A percentile compares a stretch with the other conserved stretches of the same genome.
phyloP scores from a whole-genome alignment of 2,888 invertebrate genomes.

The Cyclophora albipunctata region DNA sequence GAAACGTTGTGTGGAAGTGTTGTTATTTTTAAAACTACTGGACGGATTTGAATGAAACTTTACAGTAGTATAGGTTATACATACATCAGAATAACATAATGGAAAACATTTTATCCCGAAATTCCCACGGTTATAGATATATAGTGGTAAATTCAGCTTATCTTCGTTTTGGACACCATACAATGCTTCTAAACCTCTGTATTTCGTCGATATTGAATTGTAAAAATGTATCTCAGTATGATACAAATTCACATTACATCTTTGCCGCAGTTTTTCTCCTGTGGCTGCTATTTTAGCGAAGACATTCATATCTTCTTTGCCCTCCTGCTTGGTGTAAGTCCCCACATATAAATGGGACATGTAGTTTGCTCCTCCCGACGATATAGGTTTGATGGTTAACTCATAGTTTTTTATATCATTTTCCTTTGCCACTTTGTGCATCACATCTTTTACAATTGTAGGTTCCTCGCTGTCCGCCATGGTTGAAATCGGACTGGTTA shows the following conservation, averaged over 20 bases:
- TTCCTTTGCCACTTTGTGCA: slow-evolving; percentile 21
- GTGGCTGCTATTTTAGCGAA: slow-evolving; percentile 45
- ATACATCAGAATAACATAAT: too few relatives aligned
- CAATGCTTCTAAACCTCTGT: slow-evolving; percentile 31
- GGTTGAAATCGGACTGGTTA: too few relatives aligned
- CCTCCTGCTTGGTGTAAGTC: slow-evolving; percentile 12
- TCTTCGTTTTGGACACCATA: slow-evolving; percentile 27
- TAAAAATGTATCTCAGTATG: slow-evolving; percentile 39
- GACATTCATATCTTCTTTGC: slow-evolving; percentile 22
- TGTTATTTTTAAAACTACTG: too few relatives aligned
- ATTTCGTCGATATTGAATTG: slow-evolving; percentile 29
- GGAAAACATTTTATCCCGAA: too few relatives aligned
- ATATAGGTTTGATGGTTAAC: slow-evolving; percentile 19
- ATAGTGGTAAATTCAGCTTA: slow-evolving; percentile 26
- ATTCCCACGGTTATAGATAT: too few relatives aligned
- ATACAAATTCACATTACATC: slow-evolving; percentile 24
- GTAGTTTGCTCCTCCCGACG: slow-evolving; percentile 35
- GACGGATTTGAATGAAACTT: too few relatives aligned
- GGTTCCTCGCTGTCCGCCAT: slow-evolving; percentile 1
- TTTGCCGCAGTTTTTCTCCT: slow-evolving; percentile 31
- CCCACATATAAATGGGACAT: slow-evolving; percentile 27
- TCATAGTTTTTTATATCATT: slow-evolving; percentile 20
- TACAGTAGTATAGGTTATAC: too few relatives aligned
- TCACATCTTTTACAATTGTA: slow-evolving; percentile 3
- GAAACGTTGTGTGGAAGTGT: too few relatives aligned